Percentiles rank a stretch among this genome's conserved stretches.
Conservation (phyloP, 2,888 invertebrate species). For the Sesia bembeciformis region DNA sequence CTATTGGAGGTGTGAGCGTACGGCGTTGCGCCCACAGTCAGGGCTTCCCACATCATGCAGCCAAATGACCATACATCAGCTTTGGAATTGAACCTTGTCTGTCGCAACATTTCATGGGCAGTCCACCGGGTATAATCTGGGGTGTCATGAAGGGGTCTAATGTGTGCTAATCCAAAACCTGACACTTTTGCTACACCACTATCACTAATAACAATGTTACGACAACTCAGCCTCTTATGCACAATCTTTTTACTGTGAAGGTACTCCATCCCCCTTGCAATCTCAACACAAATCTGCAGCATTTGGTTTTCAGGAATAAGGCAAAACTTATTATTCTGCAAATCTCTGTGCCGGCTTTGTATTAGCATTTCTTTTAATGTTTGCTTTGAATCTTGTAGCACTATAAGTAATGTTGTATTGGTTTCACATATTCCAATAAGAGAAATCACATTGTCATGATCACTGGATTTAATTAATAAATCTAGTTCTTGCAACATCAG, state of each 20-base stretch:
- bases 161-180: conserved; percentile 83
- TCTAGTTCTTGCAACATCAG: conserved; percentile 81
- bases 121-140: conserved; percentile 87
- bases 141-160: conserved; percentile 75
- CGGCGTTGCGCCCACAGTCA: conserved; percentile 85
- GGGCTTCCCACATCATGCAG: conserved; percentile 87
- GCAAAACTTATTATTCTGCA: conserved; percentile 72
- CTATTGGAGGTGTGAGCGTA: conserved; percentile 80
- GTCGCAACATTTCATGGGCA: conserved; percentile 83
- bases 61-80: conserved; percentile 91
- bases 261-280: conserved; percentile 83
- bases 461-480: conserved; percentile 78
- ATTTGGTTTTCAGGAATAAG: conserved; percentile 77
- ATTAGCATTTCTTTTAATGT: conserved; percentile 82
- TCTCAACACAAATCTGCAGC: conserved; percentile 77
- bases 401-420: conserved; percentile 81
- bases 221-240: conserved; percentile 83
- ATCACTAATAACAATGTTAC: conserved; percentile 80
- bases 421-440: conserved; percentile 88
- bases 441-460: conserved; percentile 81
- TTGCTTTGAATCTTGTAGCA: conserved; percentile 79
- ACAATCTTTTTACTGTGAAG: conserved; percentile 78
- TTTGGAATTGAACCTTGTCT: conserved; percentile 79
- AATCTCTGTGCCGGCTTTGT: conserved; percentile 70
- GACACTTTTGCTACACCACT: conserved; percentile 81